phyloP scores from a whole-genome alignment of 2,888 invertebrate species.

The Dromius quadrimaculatus region DNA sequence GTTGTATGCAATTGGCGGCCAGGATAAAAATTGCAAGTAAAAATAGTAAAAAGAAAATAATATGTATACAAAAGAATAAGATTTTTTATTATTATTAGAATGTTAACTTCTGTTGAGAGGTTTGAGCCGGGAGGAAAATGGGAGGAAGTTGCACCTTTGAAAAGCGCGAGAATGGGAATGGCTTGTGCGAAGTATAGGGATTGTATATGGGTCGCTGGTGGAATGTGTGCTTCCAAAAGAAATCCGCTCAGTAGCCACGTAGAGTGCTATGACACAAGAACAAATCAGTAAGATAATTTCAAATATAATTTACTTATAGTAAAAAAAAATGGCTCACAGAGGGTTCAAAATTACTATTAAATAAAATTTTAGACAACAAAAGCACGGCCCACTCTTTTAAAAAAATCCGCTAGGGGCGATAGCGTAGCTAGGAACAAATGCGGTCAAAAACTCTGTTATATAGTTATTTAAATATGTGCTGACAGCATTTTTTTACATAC shows the following conservation, averaged over 20 bases:
- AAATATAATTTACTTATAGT: no score
- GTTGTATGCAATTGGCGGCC: constrained; percentile 80
- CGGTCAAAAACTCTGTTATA: no score
- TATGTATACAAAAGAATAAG: constrained; percentile 3
- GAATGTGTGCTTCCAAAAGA: constrained; percentile 73
- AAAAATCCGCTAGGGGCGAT: no score
- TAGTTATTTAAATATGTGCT: no score
- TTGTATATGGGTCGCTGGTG: constrained; percentile 81
- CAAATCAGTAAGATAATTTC: constrained; percentile 68
- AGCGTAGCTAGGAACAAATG: no score
- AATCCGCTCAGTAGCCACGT: constrained; percentile 72
- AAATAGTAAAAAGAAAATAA: constrained; percentile 3
- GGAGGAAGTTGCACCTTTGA: constrained; percentile 72
- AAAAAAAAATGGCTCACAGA: no score
- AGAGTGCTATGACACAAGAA: constrained; percentile 74
- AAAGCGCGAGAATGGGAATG: constrained; percentile 72
- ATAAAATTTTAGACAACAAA: no score
- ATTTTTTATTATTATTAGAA: constrained; percentile 62
- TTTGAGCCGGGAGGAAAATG: constrained; percentile 73
- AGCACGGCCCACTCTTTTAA: no score
- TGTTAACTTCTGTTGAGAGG: constrained; percentile 73
- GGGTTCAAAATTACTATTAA: no score
- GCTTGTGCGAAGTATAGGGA: constrained; percentile 74
- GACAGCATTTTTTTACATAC: no score
- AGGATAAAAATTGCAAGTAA: constrained; percentile 71